Base-by-base conservation (phyloP, 2,888 invertebrate genomes). In the Drosophila leonis region DNA sequence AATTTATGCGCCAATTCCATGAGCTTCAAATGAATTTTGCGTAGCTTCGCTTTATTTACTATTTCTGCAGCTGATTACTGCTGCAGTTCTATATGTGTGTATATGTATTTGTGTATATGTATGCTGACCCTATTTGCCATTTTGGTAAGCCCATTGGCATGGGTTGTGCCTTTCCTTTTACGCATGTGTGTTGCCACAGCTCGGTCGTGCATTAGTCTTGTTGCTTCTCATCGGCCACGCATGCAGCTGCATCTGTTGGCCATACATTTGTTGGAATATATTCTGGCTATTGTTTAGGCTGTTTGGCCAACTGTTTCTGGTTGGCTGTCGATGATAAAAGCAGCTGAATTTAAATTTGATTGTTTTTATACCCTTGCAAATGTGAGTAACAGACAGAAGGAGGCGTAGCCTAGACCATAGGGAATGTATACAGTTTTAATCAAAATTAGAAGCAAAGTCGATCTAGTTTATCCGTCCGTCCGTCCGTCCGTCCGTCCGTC, bases 1-100 rank as follows among this genome's bases (percentile, higher is more conserved):
- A 57, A 61, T 72, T 62, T 72, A 57, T 66, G 65, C 37, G 42
- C 44, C 51, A 52, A 29, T 64, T 46, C 51, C 24, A 51, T 41
- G 56, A 46, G 61, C 62, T 72, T 31, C 52, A 72, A 72, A 72
- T 56, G 29, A 66, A 72, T 72, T 48, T 52, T 72, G 35, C 49
- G 56, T 52, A 54, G 65, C 51, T 55, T 39, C 51, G 35, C 39
- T 72, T 70, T 72, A 65, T 72, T 72, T 72, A 60, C 55, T 41
- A 37, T 56, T 65, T 54, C 72, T 72, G 41, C 54, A 42, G 24
- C 29, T 39, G 39, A 18, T 66, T 18, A 52, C 35, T 35, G 24
- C 35, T 35, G 33, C 20, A 24, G 51, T n/a, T 24, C 33, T 24
- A 20, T 9, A 24, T 46, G 27, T 15, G 1, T 13, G 4, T 41